phyloP scores from a whole-genome alignment of 2,113 vertebrate genomes.

The Parotia lawesii region DNA sequence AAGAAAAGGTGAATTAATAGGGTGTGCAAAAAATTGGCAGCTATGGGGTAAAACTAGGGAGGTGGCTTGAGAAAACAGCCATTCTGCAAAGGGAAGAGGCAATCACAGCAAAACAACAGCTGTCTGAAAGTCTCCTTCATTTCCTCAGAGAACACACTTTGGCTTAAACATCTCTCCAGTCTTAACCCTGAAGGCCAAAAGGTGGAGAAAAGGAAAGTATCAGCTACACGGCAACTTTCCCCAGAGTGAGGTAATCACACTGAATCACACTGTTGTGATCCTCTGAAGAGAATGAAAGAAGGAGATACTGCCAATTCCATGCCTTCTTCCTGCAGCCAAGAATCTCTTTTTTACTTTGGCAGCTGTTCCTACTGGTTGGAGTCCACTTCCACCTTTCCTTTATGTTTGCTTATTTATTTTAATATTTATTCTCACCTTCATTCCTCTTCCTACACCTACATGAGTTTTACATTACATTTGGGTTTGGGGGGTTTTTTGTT shows the following conservation, averaged over 20 bases:
- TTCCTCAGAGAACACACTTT: neutral
- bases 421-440: neutral
- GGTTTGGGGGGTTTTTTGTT: neutral
- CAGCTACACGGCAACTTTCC: neutral
- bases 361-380: neutral
- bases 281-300: neutral
- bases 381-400: neutral
- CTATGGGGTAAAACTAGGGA: neutral
- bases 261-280: neutral
- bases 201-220: neutral
- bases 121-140: neutral
- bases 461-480: neutral
- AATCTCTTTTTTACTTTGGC: neutral
- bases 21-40: neutral
- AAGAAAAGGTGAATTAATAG: neutral
- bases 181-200: neutral
- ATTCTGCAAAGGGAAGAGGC: neutral
- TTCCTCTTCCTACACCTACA: neutral
- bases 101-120: neutral
- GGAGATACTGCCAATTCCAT: neutral
- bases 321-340: neutral
- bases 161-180: neutral
- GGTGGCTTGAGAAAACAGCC: neutral
- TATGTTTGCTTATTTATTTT: neutral
- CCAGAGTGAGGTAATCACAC: neutral